Base-by-base conservation (phyloP, 2,797 vertebrate species). In the Moxostoma hubbsi region DNA sequence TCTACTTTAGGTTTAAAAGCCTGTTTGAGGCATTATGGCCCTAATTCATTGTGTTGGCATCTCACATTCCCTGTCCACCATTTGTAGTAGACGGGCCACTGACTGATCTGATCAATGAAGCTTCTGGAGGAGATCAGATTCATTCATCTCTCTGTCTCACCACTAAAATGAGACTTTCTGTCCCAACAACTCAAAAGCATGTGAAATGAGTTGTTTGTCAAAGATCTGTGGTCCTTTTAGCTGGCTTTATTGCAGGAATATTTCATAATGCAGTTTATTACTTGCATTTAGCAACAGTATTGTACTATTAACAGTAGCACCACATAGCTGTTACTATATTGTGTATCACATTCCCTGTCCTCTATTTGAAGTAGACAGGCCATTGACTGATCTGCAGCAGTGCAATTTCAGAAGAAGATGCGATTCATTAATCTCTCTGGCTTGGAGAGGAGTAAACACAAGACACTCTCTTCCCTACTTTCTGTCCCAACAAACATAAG, bases 91-190 rank as follows among this genome's bases (percentile, higher is more conserved):
- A 87, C 4, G 36, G 36, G 36, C 3, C 36, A 36, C 4, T 36
- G 36, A 36, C 84, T 65, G 88, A 90, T 90, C 87, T 86, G 85
- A 80, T 90, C 83, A 77, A 73, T 77, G 87, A 77, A 62, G 86
- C 58, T 81, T 84, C 74, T 79, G 73, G 81, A 81, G 82, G 80
- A 84, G 74, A 86, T 87, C 90, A 87, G 85, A 83, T 90, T 90
- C 88, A 59, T 59, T 59, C 57, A 59, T 7, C 15, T 18, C 15
- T 59, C 57, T 59, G 15, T 59, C 15, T 36, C 9, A 59, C 1
- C 15, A 59, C 15, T 16, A 9, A 59, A 59, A 4, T 3, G 18
- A 13, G 16, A 18, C 9, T 24, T 36, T 36, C 58, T 61, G 58
- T 36, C 18, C 57, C 16, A 58, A 58, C 57, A 58, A 18, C 11